Evolutionary conservation across 1,140 invertebrate genomes (phyloP), one percentile per base, ranked within the genome.

Genomic region (Vanessa tameamea): DNA sequence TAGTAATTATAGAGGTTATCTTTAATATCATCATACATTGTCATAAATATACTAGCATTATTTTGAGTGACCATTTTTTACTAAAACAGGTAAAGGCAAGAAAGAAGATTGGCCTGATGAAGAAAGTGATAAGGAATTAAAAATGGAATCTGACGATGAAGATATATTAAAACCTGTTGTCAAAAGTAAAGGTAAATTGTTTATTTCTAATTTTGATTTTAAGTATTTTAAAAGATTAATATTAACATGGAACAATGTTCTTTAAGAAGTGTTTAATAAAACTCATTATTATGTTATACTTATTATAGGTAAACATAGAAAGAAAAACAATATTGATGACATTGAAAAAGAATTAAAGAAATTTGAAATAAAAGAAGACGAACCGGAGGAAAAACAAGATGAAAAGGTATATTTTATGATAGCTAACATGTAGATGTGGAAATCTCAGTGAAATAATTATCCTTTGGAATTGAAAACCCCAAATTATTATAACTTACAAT

Each of bases 21-120:
- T 20, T 20, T 20, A 20, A 20, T 20, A 20, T 20, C 20, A 20
- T 20, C 20, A 20, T 20, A 20, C 20, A 20, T 20, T 20, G 20
- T 20, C 20, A 20, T 20, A 20, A 20, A 20, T 1, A 20, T 20
- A 20, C 20, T 20, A 20, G 20, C 20, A 20, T 20, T 20, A 20
- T 20, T 20, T 20, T 20, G 20, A 31, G 6, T 31, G 26, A 31
- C 26, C 1, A 4, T 31, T 31, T 31, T 31, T 31, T 31, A 31
- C 6, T 71, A 47, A 61, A 59, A 64, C 53, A 93, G 91, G 87
- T 47, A 93, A 93, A 89, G 87, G 85, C 23, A 94, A 93, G 71
- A 94, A 90, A 85, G 93, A 94, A 79, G 92, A 93, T 50, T 93
- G 91, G 90, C 92, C 92, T 31, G 93, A 93, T 78, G 91, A 93